phyloP scores from a whole-genome alignment of 2,888 invertebrate species.

The Tipula unca region DNA sequence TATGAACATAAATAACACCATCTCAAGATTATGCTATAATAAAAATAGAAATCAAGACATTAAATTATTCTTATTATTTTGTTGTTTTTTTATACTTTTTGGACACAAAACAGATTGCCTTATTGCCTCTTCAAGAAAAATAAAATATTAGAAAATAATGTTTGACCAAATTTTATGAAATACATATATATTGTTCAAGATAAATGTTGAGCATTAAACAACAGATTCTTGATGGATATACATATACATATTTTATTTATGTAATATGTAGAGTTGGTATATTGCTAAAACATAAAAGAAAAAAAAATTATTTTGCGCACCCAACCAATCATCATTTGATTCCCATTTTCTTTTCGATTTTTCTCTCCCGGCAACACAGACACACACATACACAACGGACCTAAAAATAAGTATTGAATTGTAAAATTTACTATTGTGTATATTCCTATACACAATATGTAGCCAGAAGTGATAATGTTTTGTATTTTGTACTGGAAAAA shows the following conservation, averaged over 20 bases:
- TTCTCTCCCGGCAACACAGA: neutral
- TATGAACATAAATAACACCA: neutral
- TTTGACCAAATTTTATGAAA: neutral
- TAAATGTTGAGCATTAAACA: neutral
- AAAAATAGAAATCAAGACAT: conserved; percentile 14
- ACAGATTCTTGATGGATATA: neutral
- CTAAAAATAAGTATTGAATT: too few relatives aligned
- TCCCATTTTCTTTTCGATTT: neutral
- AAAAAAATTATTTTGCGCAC: neutral
- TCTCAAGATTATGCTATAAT: neutral
- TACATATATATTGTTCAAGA: neutral
- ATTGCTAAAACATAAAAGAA: neutral
- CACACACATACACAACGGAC: too few relatives aligned
- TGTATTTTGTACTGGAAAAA: neutral
- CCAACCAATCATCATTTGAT: neutral
- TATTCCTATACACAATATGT: neutral
- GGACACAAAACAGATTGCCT: conserved; percentile 14
- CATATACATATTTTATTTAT: neutral
- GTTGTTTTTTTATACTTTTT: neutral
- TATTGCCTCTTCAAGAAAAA: neutral
- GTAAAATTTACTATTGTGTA: too few relatives aligned
- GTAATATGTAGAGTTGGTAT: neutral
- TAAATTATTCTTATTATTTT: conserved; percentile 8
- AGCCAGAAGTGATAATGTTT: neutral
- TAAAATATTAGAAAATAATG: conserved; percentile 8